Evolutionary conservation across 2,797 vertebrate species (phyloP).

Genomic region (Buceros bicornis): DNA sequence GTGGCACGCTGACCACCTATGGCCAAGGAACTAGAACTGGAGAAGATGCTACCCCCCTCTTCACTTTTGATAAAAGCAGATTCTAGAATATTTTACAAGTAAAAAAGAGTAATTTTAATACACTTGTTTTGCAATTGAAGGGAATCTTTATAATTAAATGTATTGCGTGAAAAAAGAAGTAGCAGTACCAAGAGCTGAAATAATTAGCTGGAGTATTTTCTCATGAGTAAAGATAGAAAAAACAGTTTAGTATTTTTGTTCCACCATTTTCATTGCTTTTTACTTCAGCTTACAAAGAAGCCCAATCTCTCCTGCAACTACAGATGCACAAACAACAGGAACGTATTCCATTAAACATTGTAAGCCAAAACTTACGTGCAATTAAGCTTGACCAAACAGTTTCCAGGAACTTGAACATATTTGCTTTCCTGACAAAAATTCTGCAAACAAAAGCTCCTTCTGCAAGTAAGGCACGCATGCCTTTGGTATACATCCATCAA

Average conservation of each 20-base stretch:
- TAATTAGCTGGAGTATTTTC: background rate
- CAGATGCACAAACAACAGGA: constrained; percentile 34
- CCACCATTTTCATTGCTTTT: background rate
- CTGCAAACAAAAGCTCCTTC: constrained; percentile 39
- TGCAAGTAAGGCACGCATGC: background rate
- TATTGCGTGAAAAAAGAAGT: background rate
- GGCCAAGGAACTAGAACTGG: background rate
- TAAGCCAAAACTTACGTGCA: constrained; percentile 57
- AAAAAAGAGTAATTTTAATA: background rate
- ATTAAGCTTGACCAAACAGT: constrained; percentile 58
- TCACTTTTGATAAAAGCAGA: background rate
- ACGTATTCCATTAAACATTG: background rate
- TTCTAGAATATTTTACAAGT: background rate
- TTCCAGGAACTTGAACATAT: constrained; percentile 16
- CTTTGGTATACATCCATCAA: background rate
- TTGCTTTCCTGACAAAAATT: constrained; percentile 53
- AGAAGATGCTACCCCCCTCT: background rate
- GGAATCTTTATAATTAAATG: background rate
- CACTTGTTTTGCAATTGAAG: background rate
- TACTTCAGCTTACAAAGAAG: background rate
- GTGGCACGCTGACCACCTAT: background rate
- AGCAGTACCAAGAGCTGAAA: background rate
- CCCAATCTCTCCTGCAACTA: background rate
- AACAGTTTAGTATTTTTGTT: background rate
- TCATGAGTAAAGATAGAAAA: background rate